Evolutionary conservation across 2,113 vertebrate species (phyloP), one percentile per base, ranked within the genome.

Genomic region (Heterochromis multidens): DNA sequence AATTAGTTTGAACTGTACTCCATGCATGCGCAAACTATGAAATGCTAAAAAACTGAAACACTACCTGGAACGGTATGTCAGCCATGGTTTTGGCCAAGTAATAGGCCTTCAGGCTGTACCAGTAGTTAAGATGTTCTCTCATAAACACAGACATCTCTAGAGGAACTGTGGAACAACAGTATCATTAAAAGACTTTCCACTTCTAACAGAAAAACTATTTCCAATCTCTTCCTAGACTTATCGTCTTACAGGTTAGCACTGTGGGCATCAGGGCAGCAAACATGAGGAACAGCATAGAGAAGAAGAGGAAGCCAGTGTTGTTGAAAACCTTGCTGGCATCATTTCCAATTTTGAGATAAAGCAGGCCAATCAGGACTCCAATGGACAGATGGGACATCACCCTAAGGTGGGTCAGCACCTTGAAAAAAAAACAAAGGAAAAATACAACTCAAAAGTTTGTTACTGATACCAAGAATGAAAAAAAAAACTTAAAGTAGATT

Each of bases 281-380:
- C 98, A 99, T 99, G 87, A 99, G 97, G 95, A 99, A 99, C 35
- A 99, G 96, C 98, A 99, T 99, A 94, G 99, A 99, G 96, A 99
- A 99, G 96, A 99, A 99, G 92, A 99, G 98, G 93, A 99, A 99
- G 87, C 98, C 98, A 0, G 98, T 99, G 96, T 99, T 99, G 97
- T 99, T 99, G 96, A 99, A 99, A 91, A 99, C 99, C 88, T 98
- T 99, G 96, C 96, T 97, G 61, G 99, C 99, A 2, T 99, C 98
- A 0, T 99, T 97, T 25, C 99, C 99, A 0, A 99, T 99, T 91
- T 99, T 97, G 88, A 99, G 96, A 95, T 99, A 99, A 82, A 99
- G 97, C 81, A 99, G 95, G 67, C 99, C 99, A 3, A 99, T 99
- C 85, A 99, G 96, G 35, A 99, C 97, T 0, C 99, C 98, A 1